phyloP scores from a whole-genome alignment of 92 coral and sea anemone species.

The Porites divaricata region DNA sequence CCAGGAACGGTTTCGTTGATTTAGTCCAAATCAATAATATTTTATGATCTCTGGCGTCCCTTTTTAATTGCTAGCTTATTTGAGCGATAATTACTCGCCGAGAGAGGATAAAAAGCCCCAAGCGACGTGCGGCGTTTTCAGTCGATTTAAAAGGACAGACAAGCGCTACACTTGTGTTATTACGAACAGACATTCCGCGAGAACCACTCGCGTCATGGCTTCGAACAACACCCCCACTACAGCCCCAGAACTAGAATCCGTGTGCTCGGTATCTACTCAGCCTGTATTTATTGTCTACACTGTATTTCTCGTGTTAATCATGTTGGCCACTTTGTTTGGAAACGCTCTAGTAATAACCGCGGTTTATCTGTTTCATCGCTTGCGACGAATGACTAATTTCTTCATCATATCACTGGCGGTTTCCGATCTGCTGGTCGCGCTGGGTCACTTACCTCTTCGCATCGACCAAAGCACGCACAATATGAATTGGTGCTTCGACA shows the following conservation, averaged over 20 bases:
- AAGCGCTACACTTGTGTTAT: not conserved
- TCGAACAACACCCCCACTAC: slow-evolving; percentile 3
- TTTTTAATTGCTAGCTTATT: slow-evolving; percentile 52
- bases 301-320: slow-evolving; percentile 69
- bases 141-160: slow-evolving; percentile 10
- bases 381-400: slow-evolving; percentile 88
- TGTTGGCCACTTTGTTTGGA: slow-evolving; percentile 83
- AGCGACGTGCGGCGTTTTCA: slow-evolving; percentile 6
- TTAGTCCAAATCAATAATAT: slow-evolving; percentile 55
- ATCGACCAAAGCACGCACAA: slow-evolving; percentile 83
- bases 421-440: slow-evolving; percentile 83
- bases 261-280: slow-evolving; percentile 60
- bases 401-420: slow-evolving; percentile 91
- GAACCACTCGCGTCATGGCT: not conserved
- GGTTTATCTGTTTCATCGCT: slow-evolving; percentile 74
- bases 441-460: slow-evolving; percentile 83
- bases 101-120: slow-evolving; percentile 22
- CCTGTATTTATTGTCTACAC: slow-evolving; percentile 67
- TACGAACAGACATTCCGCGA: slow-evolving; percentile 29
- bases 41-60: slow-evolving; percentile 54
- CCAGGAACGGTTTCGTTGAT: slow-evolving; percentile 32
- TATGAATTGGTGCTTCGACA: slow-evolving; percentile 85
- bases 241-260: not conserved
- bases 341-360: slow-evolving; percentile 87
- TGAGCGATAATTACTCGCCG: slow-evolving; percentile 65